Evolutionary conservation across 2,888 invertebrate genomes (phyloP).

Genomic region (Ophion obscuratus): DNA sequence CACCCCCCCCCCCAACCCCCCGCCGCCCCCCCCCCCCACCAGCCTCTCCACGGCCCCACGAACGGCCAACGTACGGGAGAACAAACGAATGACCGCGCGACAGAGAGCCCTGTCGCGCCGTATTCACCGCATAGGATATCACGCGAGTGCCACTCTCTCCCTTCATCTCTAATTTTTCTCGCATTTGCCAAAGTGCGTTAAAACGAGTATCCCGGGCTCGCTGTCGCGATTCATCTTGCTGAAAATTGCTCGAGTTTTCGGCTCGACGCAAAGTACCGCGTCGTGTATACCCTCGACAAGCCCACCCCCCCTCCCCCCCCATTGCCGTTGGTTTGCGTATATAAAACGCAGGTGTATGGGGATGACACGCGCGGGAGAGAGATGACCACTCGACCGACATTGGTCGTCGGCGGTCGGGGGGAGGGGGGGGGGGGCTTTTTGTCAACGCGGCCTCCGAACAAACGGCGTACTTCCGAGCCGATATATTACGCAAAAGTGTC

Average conservation of each 20-base stretch:
- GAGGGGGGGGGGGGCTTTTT: slow-evolving; percentile 72
- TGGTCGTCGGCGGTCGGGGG: slow-evolving; percentile 68
- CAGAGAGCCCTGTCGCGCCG: background rate
- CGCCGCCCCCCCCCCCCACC: slow-evolving; percentile 1
- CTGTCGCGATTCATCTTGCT: slow-evolving; percentile 59
- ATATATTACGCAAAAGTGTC: slow-evolving; percentile 78
- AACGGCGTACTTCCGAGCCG: slow-evolving; percentile 82
- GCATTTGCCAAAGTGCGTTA: background rate
- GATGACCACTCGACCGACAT: slow-evolving; percentile 72
- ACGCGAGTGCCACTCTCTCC: background rate
- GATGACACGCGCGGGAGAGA: slow-evolving; percentile 24
- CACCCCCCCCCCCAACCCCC: background rate
- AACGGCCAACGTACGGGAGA: slow-evolving; percentile 42
- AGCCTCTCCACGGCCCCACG: background rate
- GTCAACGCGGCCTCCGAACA: slow-evolving; percentile 78
- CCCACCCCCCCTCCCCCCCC: too few species aligned
- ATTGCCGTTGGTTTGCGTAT: too few species aligned
- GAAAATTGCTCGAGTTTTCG: slow-evolving; percentile 41
- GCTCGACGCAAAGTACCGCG: background rate
- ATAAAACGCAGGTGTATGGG: background rate
- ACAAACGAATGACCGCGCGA: slow-evolving; percentile 42
- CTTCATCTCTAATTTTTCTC: slow-evolving; percentile 13
- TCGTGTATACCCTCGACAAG: too few species aligned
- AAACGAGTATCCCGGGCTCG: slow-evolving; percentile 8
- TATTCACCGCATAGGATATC: slow-evolving; percentile 15